Conservation (phyloP, 1,140 invertebrate species). For the Drosophila punjabiensis region DNA sequence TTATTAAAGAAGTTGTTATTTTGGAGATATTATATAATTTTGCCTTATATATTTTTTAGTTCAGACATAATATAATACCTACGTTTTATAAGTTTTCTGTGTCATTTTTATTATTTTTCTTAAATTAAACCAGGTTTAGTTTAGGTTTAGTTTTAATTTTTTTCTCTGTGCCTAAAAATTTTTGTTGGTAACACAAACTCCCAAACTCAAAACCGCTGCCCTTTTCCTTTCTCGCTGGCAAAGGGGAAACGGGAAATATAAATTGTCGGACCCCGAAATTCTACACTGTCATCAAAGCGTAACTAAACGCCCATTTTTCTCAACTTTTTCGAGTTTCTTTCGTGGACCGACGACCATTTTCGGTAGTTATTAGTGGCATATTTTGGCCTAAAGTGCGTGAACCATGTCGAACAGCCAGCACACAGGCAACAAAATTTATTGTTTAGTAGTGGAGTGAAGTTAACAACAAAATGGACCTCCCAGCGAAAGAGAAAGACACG, state of each 20-base stretch:
- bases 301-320: conserved; percentile 85
- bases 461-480: conserved; percentile 83
- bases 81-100: not conserved
- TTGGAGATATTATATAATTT: too few relatives aligned
- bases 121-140: too few relatives aligned
- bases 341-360: conserved; percentile 63
- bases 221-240: conserved; percentile 36
- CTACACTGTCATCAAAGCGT: conserved; percentile 84
- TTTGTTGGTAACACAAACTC: conserved; percentile 38
- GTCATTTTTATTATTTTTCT: not conserved
- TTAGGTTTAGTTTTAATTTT: not conserved
- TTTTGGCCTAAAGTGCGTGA: conserved; percentile 84
- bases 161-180: conserved; percentile 26
- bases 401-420: conserved; percentile 75
- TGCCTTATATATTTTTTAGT: too few relatives aligned
- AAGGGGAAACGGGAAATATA: conserved; percentile 74
- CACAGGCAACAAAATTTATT: conserved; percentile 78
- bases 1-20: too few relatives aligned
- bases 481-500: conserved; percentile 64
- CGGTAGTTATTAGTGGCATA: conserved; percentile 84
- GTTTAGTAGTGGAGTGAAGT: conserved; percentile 67
- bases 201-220: conserved; percentile 2
- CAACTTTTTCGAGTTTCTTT: conserved; percentile 63
- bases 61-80: not conserved
- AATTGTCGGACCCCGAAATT: conserved; percentile 68